Percentiles rank a stretch among this genome's conserved stretches.
phyloP scores from a whole-genome alignment of 2,797 vertebrate genomes.

The Cynopterus sphinx region DNA sequence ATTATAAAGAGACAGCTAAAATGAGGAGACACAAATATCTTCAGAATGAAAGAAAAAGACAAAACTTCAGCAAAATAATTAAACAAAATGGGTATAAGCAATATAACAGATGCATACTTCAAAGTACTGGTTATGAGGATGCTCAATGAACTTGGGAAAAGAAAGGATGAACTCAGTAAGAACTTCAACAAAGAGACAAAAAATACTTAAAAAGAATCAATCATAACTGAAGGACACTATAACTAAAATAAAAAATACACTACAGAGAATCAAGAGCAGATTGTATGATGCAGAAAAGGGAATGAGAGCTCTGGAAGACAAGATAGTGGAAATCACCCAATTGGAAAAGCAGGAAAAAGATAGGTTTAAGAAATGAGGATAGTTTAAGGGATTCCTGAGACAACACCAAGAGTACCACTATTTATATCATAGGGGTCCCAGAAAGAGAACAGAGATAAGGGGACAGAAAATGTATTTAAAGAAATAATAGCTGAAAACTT shows the following conservation, averaged over 20 bases:
- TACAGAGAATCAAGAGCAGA: background rate
- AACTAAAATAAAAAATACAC: background rate
- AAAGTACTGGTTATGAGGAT: too few relatives aligned
- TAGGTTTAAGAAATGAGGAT: background rate
- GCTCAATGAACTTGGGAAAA: background rate
- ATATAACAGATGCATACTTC: background rate
- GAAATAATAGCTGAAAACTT: too few relatives aligned
- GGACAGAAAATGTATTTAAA: too few relatives aligned
- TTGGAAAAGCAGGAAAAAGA: background rate
- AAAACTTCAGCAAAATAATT: background rate
- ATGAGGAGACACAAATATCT: background rate
- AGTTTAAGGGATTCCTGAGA: too few relatives aligned
- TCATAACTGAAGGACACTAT: background rate
- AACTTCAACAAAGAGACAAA: background rate
- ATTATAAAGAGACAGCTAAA: background rate
- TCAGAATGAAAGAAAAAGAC: background rate
- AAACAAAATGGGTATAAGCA: background rate
- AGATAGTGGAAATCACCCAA: background rate
- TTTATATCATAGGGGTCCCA: too few relatives aligned
- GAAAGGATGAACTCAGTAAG: background rate
- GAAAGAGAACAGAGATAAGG: too few relatives aligned
- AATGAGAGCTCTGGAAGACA: background rate
- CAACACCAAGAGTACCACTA: too few relatives aligned
- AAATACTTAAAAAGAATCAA: background rate
- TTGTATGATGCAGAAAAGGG: background rate